Base-by-base conservation (phyloP, 2,113 vertebrate genomes). In the Albula goreensis region DNA sequence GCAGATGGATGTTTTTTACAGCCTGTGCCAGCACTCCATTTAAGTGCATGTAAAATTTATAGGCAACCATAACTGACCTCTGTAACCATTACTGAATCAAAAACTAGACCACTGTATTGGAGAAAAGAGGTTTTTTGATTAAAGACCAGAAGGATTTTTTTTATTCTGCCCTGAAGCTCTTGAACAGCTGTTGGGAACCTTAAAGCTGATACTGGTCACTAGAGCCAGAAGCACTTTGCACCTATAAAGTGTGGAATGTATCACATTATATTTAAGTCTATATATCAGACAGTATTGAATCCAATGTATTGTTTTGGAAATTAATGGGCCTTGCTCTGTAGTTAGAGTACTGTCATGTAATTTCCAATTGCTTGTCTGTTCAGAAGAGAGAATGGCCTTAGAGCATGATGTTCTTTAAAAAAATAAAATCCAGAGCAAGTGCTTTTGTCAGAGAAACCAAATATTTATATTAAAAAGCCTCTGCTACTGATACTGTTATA, bases 1-100 rank as follows among this genome's bases (percentile, higher is more conserved):
- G 91, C 91, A 92, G 93, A 93, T 89, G 91, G 91, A 90, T 78
- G 89, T 87, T 90, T 92, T 95, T 96, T 93, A 96, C 66, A 89
- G 89, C 90, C 90, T 90, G 93, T 85, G 89, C 89, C 87, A n/a
- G 90, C 93, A 91, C 93, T 96, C 92, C 91, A 83, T 95, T 93
- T 94, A 94, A 94, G 93, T 93, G 92, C 91, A 91, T 92, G 91
- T 94, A 89, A 95, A 93, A 94, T 94, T 93, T 92, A 95, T 92
- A 88, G 92, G 78, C 85, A 49, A 86, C 93, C 87, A 90, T 94
- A 94, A 93, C 92, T 94, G 92, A 94, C 93, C 93, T 92, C 91
- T 91, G 90, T 90, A 88, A 89, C 88, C 87, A 86, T 87, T 48
- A 85, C 90, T 79, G 88, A 86, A 84, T 88, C 87, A 86, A 85